phyloP scores from a whole-genome alignment of 2,797 vertebrate genomes.

The Pipistrellus kuhlii region DNA sequence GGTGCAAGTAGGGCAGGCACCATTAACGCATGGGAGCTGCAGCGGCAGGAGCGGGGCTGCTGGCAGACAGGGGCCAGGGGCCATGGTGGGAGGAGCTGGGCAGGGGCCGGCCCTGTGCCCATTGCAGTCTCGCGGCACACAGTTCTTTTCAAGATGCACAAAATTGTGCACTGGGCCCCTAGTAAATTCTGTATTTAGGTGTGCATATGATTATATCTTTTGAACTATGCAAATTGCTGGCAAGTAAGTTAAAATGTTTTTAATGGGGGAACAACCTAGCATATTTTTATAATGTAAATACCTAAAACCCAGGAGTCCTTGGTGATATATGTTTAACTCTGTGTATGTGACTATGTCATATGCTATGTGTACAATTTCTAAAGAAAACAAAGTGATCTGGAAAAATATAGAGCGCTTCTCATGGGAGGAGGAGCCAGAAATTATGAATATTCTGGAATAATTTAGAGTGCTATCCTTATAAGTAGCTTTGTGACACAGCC shows the following conservation, averaged over 20 bases:
- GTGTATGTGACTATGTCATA: background rate
- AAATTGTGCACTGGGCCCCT: too few species aligned
- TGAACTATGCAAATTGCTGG: background rate
- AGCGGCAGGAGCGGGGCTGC: too few species aligned
- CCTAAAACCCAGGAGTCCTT: background rate
- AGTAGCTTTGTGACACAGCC: background rate
- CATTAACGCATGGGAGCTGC: too few species aligned
- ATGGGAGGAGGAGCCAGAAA: background rate
- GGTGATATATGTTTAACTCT: background rate
- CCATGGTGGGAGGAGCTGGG: too few species aligned
- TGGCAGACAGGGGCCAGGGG: too few species aligned
- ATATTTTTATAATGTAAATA: constrained; percentile 1
- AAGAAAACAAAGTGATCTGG: background rate
- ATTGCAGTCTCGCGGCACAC: too few species aligned
- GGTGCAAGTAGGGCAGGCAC: too few species aligned
- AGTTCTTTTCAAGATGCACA: too few species aligned
- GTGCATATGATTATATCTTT: background rate
- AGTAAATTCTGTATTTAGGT: background rate
- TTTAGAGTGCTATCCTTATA: background rate
- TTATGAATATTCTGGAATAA: background rate
- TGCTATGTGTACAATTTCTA: background rate
- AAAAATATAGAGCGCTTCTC: background rate
- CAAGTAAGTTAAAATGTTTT: background rate
- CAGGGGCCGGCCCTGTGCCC: too few species aligned
- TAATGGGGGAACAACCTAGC: background rate